Conservation (phyloP, 2,797 vertebrate species). For the Pseudomugil gertrudae region DNA sequence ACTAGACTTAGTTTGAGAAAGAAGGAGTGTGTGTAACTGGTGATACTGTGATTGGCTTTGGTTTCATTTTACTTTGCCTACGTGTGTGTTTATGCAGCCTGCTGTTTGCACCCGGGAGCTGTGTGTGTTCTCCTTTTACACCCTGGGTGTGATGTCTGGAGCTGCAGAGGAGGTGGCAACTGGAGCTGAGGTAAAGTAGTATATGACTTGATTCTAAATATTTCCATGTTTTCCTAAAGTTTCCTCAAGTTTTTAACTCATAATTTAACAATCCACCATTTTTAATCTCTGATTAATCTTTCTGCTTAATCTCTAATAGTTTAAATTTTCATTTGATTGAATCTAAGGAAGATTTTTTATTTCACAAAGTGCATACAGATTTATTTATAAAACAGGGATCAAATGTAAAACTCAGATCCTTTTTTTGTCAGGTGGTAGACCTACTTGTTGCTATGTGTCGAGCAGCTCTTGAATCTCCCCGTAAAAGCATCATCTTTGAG, state of each 20-base stretch:
- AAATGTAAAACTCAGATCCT: constrained; percentile 5
- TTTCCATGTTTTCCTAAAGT: background rate
- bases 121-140: constrained; percentile 99
- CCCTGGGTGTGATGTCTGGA: constrained; percentile 97
- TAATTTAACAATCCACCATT: background rate
- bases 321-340: background rate
- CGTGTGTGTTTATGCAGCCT: constrained; percentile 79
- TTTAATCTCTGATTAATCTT: background rate
- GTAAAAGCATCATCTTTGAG: constrained; percentile 99
- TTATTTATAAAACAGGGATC: background rate
- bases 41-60: constrained; percentile 10
- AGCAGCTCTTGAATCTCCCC: constrained; percentile 96
- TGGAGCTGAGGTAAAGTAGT: constrained; percentile 90
- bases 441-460: constrained; percentile 98
- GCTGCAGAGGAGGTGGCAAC: constrained; percentile 98
- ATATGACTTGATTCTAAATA: background rate
- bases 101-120: constrained; percentile 97
- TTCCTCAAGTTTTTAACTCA: background rate
- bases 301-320: background rate
- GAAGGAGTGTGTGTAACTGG: constrained; percentile 4
- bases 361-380: background rate
- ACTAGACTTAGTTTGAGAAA: background rate
- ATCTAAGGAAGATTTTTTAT: background rate
- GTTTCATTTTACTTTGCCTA: constrained; percentile 71
- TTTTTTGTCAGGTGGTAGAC: constrained; percentile 89